Conservation (phyloP, 2,888 invertebrate species). For the Mesoligia furuncula region DNA sequence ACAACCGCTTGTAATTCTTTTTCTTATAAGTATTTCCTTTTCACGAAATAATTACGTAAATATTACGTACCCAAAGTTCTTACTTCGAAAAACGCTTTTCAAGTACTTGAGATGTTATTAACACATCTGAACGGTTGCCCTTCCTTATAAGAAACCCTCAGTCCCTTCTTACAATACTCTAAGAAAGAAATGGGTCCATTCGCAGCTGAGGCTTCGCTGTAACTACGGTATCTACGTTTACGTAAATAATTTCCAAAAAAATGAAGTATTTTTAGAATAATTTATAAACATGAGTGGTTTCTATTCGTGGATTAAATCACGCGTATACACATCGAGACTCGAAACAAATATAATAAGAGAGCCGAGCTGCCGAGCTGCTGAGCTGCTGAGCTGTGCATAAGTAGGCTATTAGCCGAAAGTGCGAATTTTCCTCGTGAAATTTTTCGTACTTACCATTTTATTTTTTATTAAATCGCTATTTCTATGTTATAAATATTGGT, state of each 20-base stretch:
- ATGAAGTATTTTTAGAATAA: conserved; percentile 5
- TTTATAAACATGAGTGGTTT: conserved; percentile 3
- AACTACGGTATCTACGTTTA: not conserved
- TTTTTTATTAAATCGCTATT: not conserved
- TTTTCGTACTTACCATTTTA: not conserved
- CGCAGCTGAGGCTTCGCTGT: conserved; percentile 39
- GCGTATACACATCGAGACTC: no score
- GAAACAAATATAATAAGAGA: no score
- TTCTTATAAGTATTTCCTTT: not conserved
- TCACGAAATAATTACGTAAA: conserved; percentile 9
- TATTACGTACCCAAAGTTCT: conserved; percentile 10
- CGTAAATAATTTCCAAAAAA: conserved; percentile 17
- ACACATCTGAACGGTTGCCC: conserved; percentile 27
- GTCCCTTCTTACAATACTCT: conserved; percentile 38
- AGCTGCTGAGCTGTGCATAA: not conserved
- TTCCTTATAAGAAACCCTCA: conserved; percentile 31
- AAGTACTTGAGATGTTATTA: conserved; percentile 38
- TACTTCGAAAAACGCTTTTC: conserved; percentile 38
- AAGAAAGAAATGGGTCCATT: conserved; percentile 25
- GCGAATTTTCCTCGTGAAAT: not conserved
- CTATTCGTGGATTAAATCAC: no score
- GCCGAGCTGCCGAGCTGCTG: no score
- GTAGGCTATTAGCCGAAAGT: not conserved
- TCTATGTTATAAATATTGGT: not conserved
- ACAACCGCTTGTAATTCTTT: not conserved